Evolutionary conservation across 2,797 vertebrate genomes (phyloP), one percentile per base, ranked within the genome.

Genomic region (Sebastes aleutianus): DNA sequence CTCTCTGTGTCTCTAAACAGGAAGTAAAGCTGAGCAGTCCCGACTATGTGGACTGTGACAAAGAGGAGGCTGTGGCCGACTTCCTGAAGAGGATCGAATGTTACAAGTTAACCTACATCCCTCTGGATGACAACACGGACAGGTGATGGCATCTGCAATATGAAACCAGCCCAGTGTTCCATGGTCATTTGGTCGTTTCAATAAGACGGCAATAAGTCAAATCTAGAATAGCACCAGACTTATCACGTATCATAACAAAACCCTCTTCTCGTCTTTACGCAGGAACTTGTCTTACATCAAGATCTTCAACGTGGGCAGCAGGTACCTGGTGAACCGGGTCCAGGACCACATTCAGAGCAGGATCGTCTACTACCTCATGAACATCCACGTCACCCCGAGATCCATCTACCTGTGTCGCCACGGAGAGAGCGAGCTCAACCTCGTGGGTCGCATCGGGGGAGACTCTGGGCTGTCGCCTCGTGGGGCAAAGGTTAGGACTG

Each of bases 21-120:
- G 96, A 99, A 96, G 97, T 99, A 74, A 99, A 99, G 93, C 95
- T 99, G 62, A 97, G 96, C 85, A 97, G 97, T 78, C 97, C 97
- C 0, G 97, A 99, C 88, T 99, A 99, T 29, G 74, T 81, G 3
- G 95, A 93, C 94, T 96, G 96, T 43, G 96, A 96, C 78, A 94
- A 96, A 88, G 97, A 98, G 6, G 97, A 97, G 71, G 97, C 96
- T 0, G 95, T 97, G 72, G 90, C 94, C 1, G 97, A 99, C 67
- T 99, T 99, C 87, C 92, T 97, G 58, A 96, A 97, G 90, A 96
- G 97, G 93, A 98, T 98, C 2, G 95, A 98, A 1, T 98, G 97
- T 88, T 99, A 98, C 92, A 93, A 96, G 73, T 13, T 95, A 86
- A 96, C 95, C 74, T 98, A 98, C 27, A 88, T 98, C 69, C 95